Conservation (phyloP, 1,140 invertebrate genomes). For the Polypedilum pembai region DNA sequence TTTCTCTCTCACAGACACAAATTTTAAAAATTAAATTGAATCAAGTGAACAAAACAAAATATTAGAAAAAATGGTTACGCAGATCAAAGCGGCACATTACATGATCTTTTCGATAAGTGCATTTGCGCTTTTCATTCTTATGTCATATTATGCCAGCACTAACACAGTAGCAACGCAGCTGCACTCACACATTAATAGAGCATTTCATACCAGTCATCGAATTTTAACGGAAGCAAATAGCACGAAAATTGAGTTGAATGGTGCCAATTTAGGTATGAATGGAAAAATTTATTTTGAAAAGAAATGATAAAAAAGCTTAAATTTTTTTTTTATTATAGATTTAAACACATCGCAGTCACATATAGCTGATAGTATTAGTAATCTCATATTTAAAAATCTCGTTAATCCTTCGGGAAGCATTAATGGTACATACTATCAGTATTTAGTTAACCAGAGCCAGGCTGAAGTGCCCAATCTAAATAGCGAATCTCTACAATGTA, state of each 20-base stretch:
- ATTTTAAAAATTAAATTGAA: neutral
- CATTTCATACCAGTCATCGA: neutral
- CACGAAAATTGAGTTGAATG: neutral
- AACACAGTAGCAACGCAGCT: neutral
- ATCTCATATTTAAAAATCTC: neutral
- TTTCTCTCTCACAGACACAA: too few species aligned
- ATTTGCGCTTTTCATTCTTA: slow-evolving; percentile 10
- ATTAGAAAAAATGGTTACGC: neutral
- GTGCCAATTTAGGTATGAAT: neutral
- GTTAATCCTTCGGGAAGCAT: neutral
- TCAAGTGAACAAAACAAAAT: neutral
- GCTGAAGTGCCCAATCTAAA: neutral
- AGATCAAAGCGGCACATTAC: neutral
- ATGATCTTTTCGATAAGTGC: slow-evolving; percentile 1
- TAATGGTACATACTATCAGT: slow-evolving; percentile 2
- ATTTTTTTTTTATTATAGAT: neutral
- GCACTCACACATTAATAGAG: neutral
- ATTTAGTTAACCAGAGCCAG: slow-evolving; percentile 26
- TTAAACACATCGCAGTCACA: neutral
- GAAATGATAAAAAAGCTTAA: slow-evolving; percentile 10
- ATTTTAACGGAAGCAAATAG: neutral
- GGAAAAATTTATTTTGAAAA: too few species aligned
- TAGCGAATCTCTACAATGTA: neutral
- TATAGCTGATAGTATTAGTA: neutral
- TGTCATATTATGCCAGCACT: slow-evolving; percentile 21